Evolutionary conservation across 2,113 vertebrate species (phyloP).

Genomic region (Collichthys lucidus): DNA sequence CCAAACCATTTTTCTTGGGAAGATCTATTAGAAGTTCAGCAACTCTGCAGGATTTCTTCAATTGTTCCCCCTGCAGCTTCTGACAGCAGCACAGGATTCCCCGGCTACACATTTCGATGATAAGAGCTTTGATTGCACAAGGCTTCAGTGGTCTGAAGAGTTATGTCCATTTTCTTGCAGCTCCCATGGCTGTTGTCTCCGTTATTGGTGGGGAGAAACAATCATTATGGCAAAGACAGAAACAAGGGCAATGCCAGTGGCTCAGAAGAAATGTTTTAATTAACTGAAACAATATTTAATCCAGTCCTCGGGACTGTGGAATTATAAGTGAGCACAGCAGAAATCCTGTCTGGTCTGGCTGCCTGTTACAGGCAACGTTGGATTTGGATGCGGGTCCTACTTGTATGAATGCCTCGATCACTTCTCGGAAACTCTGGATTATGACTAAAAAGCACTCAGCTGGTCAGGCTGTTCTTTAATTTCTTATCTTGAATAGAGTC

Average conservation of each 20-base stretch:
- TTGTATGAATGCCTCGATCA: conserved; percentile 29
- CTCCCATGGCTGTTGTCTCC: conserved; percentile 52
- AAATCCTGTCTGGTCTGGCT: conserved; percentile 34
- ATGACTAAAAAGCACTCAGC: conserved; percentile 46
- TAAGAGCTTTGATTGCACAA: conserved; percentile 58
- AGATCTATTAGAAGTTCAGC: conserved; percentile 23
- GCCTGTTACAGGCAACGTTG: conserved; percentile 26
- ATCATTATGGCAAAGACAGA: conserved; percentile 53
- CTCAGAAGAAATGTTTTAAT: conserved; percentile 73
- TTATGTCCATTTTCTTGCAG: conserved; percentile 48
- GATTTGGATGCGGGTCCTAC: conserved; percentile 43
- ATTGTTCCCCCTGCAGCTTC: conserved; percentile 32
- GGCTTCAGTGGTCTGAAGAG: conserved; percentile 41
- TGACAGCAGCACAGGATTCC: conserved; percentile 47
- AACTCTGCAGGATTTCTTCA: conserved; percentile 33
- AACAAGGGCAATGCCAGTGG: conserved; percentile 30
- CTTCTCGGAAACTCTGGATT: conserved; percentile 44
- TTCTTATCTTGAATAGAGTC: background rate
- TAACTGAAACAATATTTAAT: conserved; percentile 70
- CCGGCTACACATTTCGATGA: conserved; percentile 45
- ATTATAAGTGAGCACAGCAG: conserved; percentile 53
- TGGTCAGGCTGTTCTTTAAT: conserved; percentile 19
- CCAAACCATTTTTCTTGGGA: conserved; percentile 7
- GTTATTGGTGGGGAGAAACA: conserved; percentile 59
- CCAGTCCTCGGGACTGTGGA: conserved; percentile 55